These are phyloP conservation scores for Myiotriccus ornatus DNA, from an alignment of 2,797 vertebrate genomes.

Conservation along the genomic window DNA sequence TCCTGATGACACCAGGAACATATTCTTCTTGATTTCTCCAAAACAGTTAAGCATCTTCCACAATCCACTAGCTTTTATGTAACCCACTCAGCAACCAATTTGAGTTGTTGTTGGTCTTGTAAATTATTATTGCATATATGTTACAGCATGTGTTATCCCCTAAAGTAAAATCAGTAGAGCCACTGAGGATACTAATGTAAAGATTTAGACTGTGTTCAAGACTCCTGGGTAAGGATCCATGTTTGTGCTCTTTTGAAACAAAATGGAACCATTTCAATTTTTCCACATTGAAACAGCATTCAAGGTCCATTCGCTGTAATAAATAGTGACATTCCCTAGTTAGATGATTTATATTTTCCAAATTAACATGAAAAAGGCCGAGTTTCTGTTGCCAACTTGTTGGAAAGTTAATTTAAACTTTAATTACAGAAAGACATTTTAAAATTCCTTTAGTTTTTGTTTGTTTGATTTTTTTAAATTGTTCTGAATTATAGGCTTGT, in stretches of 20 bases:
- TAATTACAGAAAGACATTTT: not conserved
- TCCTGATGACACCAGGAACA: not conserved
- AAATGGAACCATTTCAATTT: not conserved
- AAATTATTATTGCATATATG: not conserved
- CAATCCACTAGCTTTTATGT: not conserved
- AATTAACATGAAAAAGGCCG: not conserved
- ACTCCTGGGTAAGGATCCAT: not conserved
- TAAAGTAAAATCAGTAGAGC: not conserved
- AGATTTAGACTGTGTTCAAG: not conserved
- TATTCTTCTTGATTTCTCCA: not conserved
- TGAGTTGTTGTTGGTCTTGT: not conserved
- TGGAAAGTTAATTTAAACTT: not conserved
- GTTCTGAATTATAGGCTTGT: not conserved
- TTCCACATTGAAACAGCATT: not conserved
- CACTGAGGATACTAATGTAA: not conserved
- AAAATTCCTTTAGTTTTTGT: not conserved
- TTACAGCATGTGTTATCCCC: not conserved
- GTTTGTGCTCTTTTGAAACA: conserved; percentile 17
- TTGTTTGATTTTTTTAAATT: not conserved
- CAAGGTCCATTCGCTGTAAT: not conserved
- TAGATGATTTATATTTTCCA: conserved; percentile 14
- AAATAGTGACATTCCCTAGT: conserved; percentile 5
- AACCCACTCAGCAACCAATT: not conserved
- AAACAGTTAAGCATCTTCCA: not conserved
- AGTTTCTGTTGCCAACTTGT: not conserved